Evolutionary conservation across 2,797 vertebrate species (phyloP), one percentile per base, ranked within the genome.

Genomic region (Mormyrus proboscirostris): DNA sequence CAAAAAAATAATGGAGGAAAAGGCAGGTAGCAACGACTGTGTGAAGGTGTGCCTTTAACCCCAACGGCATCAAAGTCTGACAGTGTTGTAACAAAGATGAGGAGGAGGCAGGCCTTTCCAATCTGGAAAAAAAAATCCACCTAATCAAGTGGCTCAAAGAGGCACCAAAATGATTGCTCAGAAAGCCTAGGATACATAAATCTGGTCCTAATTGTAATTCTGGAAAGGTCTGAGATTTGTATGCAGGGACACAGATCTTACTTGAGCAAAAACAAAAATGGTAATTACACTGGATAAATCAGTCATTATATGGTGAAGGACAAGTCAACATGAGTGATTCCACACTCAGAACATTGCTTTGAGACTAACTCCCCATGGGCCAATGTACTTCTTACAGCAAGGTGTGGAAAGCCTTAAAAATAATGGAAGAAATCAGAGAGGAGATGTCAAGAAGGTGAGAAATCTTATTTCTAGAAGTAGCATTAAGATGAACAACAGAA

Each of bases 221-320:
- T 53, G 12, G 3, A 55, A 53, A 86, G 29, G 84, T 53, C 47
- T 25, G 47, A 51, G 6, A 82, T 82, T 82, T 82, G 76, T 47
- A 82, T 47, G 76, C 41, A 82, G 41, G 76, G 76, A 82, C 76
- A 47, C 38, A 82, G 38, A 82, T 82, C 76, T 47, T 82, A 82
- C 76, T 82, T 82, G 76, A 82, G 76, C 76, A 9, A 82, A 82
- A 82, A 82, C 76, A 82, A 82, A 47, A 82, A 82, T 47, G 76
- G 69, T 73, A 73, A 73, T 73, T 73, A 41, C 69, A 73, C 69
- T 38, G 69, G 69, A 73, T 41, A 73, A 73, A 73, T 73, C 69
- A 82, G 76, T 82, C 38, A 47, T 82, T 44, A 82, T 82, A 44
- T 44, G 16, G 41, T 82, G 41, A 82, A 82, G 19, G 41, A 82